Evolutionary conservation across 2,797 vertebrate species (phyloP).

Genomic region (Peromyscus eremicus): DNA sequence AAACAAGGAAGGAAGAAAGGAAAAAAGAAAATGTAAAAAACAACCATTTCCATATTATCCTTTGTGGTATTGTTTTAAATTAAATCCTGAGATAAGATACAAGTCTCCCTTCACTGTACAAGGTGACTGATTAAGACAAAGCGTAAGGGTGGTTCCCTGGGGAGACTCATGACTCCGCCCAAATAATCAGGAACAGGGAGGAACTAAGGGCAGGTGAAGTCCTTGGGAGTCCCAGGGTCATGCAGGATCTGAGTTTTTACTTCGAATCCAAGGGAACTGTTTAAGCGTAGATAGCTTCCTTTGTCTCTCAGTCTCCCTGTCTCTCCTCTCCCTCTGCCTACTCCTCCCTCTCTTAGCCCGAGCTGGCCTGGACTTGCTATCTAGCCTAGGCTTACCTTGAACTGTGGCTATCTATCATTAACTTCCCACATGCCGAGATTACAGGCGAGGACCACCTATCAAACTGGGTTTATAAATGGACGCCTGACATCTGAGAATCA

Average conservation of each 20-base stretch:
- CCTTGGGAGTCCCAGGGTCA: neutral
- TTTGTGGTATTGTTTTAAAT: slow-evolving; percentile 22
- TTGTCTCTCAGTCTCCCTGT: neutral
- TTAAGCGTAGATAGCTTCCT: neutral
- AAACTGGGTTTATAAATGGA: neutral
- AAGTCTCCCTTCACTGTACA: neutral
- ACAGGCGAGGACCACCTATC: neutral
- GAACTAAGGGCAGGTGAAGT: slow-evolving; percentile 1
- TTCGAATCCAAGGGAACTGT: slow-evolving; percentile 47
- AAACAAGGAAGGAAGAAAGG: neutral
- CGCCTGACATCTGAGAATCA: neutral
- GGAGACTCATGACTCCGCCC: neutral
- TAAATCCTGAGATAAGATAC: neutral
- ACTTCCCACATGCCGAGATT: neutral
- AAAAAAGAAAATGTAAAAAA: no score
- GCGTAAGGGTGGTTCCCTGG: neutral
- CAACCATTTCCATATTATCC: neutral
- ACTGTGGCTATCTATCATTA: neutral
- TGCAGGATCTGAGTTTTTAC: neutral
- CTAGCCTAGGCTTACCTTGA: neutral
- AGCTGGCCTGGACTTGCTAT: neutral
- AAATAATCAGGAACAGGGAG: slow-evolving; percentile 31
- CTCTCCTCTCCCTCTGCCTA: no score
- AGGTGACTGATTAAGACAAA: slow-evolving; percentile 18
- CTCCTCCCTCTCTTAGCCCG: neutral